phyloP scores from a whole-genome alignment of 2,888 invertebrate species.

The Rosalia funebris region DNA sequence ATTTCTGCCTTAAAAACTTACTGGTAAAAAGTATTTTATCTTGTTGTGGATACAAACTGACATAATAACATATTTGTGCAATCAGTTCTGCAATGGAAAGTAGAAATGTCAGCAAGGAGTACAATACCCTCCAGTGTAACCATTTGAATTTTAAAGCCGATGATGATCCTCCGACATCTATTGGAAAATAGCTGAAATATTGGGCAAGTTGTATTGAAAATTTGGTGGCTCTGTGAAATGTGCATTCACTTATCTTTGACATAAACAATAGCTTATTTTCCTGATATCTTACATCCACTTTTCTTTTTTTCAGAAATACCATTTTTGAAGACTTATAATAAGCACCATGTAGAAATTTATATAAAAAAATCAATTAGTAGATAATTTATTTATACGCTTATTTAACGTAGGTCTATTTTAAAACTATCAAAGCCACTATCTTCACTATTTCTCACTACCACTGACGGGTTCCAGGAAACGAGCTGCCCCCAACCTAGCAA shows the following conservation, averaged over 20 bases:
- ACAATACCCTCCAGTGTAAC: not conserved
- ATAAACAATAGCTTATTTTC: not conserved
- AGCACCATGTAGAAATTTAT: too few relatives aligned
- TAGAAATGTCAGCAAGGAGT: not conserved
- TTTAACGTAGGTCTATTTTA: too few relatives aligned
- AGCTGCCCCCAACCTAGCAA: too few relatives aligned
- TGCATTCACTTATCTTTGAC: not conserved
- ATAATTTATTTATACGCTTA: too few relatives aligned
- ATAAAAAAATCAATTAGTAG: too few relatives aligned
- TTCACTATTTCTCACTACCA: too few relatives aligned
- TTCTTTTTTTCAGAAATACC: too few relatives aligned
- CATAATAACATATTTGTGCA: not conserved
- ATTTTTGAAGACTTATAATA: too few relatives aligned
- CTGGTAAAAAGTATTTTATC: not conserved
- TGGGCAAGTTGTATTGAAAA: not conserved
- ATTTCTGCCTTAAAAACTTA: too few relatives aligned
- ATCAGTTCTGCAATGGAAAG: not conserved
- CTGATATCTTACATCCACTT: too few relatives aligned
- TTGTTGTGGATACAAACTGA: not conserved
- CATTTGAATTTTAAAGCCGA: not conserved
- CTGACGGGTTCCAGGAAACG: too few relatives aligned
- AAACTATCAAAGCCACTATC: too few relatives aligned
- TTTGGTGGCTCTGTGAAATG: not conserved
- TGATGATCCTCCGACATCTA: not conserved
- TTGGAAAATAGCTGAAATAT: not conserved